Base-by-base conservation (phyloP, 2,797 vertebrate genomes). In the Amphiprion clarkii region DNA sequence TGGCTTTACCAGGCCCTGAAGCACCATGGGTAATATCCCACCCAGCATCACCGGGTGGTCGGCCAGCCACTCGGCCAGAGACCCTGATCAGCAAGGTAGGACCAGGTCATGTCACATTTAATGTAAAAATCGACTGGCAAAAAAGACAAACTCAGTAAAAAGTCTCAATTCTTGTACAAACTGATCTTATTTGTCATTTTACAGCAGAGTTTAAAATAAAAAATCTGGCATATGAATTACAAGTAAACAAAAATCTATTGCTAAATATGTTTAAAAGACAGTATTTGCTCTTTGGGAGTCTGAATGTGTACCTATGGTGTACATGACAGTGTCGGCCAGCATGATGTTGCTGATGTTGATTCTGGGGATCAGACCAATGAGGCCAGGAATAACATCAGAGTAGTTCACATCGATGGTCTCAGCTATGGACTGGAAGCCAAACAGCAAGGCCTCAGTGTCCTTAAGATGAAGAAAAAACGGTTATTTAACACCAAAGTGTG, bases 381-480 rank as follows among this genome's bases (percentile, higher is more conserved):
- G 96, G 40, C 98, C 98, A 0, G 98, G 98, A 80, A 99, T 99
- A 68, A 99, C 98, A 2, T 99, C 98, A 0, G 98, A 99, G 91
- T 99, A 99, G 93, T 99, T 98, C 64, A 99, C 97, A 0, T 99
- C 98, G 0, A 98, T 98, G 61, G 98, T 99, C 93, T 99, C 98
- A 0, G 98, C 97, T n/a, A 99, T 99, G 92, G 98, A 99, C 89
- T 99, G 98, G 95, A 99, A 99, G 82, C 98, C 98, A 5, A 98
- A 99, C 39, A 99, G 93, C 90, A 99, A 93, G 10, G 97, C 97
- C 89, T 99, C 98, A 0, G 96, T 98, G 93, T 99, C 97, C 98
- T 99, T 0, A 10, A 78, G 51, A 56, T 0, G 29, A 33, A 81
- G 21, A 21, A 29, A 39, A 54, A 46, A 19, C n/a, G n/a, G n/a